phyloP scores from a whole-genome alignment of 92 coral and sea anemone species.

The Epizoanthus rinbou region DNA sequence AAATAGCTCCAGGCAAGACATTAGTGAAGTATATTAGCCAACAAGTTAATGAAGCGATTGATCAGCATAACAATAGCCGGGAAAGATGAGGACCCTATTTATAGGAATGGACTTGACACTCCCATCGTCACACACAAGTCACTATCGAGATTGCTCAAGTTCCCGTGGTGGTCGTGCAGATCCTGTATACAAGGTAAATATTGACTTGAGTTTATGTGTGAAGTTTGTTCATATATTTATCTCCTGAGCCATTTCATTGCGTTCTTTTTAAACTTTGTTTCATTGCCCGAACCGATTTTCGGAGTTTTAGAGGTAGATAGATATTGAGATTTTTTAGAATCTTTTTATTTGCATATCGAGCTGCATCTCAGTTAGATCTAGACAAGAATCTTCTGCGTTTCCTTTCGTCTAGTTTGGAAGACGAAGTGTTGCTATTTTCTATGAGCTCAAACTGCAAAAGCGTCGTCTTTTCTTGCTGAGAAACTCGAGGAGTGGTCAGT shows the following conservation, averaged over 20 bases:
- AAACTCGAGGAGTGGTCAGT: background rate
- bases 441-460: slow-evolving; percentile 6
- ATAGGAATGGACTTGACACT: slow-evolving; percentile 63
- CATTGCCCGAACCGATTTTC: background rate
- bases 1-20: slow-evolving; percentile 87
- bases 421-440: background rate
- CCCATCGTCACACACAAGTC: slow-evolving; percentile 37
- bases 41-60: slow-evolving; percentile 68
- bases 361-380: background rate
- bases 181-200: slow-evolving; percentile 43
- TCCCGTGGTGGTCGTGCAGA: slow-evolving; percentile 23
- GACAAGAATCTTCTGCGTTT: background rate
- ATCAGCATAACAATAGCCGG: slow-evolving; percentile 78
- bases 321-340: slow-evolving; percentile 18
- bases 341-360: slow-evolving; percentile 16
- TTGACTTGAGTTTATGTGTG: slow-evolving; percentile 27
- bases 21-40: slow-evolving; percentile 70
- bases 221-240: slow-evolving; percentile 3
- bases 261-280: background rate
- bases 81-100: slow-evolving; percentile 76
- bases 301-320: background rate
- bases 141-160: slow-evolving; percentile 43
- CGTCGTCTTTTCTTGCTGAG: background rate
- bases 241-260: background rate
- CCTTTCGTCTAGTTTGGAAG: background rate